phyloP scores from a whole-genome alignment of 2,797 vertebrate species.

The Onychomys torridus region DNA sequence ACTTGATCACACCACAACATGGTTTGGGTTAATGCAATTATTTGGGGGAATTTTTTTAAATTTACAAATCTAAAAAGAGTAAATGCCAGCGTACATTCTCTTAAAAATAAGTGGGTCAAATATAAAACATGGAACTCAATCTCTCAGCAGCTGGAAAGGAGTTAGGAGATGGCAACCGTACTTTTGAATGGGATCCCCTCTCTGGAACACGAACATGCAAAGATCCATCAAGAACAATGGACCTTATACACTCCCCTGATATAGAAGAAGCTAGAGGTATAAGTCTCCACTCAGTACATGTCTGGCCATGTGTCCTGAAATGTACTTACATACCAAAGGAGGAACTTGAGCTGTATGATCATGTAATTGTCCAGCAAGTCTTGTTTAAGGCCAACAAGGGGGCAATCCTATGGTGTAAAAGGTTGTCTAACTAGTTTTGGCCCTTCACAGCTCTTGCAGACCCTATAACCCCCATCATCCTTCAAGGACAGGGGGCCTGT shows the following conservation, averaged over 20 bases:
- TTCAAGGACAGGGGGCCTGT: neutral
- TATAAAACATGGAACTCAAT: neutral
- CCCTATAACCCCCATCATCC: neutral
- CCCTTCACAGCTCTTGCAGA: neutral
- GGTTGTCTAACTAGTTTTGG: neutral
- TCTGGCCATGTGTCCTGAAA: neutral
- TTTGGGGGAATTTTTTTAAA: neutral
- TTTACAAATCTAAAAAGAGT: neutral
- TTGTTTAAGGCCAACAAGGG: constrained; percentile 8
- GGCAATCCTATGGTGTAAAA: neutral
- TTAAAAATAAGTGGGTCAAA: constrained; percentile 41
- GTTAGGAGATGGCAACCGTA: neutral
- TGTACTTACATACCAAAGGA: neutral
- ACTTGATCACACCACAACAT: neutral
- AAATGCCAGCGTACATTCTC: neutral
- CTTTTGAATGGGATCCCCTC: neutral
- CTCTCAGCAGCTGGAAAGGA: neutral
- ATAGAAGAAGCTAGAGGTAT: neutral
- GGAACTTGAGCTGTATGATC: neutral
- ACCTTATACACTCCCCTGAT: neutral
- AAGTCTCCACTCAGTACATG: neutral
- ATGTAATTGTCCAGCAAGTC: neutral
- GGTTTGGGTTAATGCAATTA: constrained; percentile 12
- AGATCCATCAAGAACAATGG: constrained; percentile 45
- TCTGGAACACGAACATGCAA: neutral